phyloP scores from a whole-genome alignment of 2,113 vertebrate species.

The Dicerorhinus sumatrensis region DNA sequence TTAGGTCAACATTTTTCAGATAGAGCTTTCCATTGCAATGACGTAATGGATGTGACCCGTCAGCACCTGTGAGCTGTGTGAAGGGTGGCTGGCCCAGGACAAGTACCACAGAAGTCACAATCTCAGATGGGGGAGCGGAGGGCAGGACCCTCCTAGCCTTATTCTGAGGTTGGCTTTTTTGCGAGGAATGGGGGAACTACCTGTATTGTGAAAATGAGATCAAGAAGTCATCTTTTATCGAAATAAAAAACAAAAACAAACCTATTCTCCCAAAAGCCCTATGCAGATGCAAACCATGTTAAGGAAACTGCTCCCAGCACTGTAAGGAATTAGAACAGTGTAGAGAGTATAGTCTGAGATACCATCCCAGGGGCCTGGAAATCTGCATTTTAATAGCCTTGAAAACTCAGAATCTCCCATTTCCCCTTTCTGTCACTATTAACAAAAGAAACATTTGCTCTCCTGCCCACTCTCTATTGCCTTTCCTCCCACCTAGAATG shows the following conservation, averaged over 20 bases:
- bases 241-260: background rate
- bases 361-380: background rate
- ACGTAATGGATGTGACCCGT: background rate
- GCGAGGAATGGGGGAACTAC: background rate
- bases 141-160: background rate
- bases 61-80: background rate
- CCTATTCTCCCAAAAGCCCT: background rate
- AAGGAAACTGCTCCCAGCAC: background rate
- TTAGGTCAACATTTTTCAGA: background rate
- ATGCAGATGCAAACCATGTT: background rate
- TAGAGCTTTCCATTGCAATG: background rate
- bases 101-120: background rate
- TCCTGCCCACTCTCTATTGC: background rate
- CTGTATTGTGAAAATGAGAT: background rate
- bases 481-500: background rate
- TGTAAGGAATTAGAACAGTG: background rate
- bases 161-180: background rate
- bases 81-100: background rate
- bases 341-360: background rate
- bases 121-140: background rate
- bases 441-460: background rate
- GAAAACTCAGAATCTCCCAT: background rate
- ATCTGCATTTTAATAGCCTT: background rate
- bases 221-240: background rate
- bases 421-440: background rate